Base-by-base conservation (phyloP, 2,888 invertebrate genomes). In the Sphecodes monilicornis region DNA sequence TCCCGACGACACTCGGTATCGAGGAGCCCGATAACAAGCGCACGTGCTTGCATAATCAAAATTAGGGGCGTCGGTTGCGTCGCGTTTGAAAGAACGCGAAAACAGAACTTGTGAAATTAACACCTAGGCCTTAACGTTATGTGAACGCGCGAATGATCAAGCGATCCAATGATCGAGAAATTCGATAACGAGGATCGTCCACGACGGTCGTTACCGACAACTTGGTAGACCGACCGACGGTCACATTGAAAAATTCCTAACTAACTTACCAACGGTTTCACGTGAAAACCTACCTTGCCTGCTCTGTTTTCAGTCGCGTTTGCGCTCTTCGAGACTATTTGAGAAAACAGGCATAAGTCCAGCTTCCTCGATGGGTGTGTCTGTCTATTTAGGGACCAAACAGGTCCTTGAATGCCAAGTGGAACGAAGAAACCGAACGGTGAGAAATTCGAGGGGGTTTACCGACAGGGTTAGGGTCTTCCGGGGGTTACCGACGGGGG, bases 91-190 rank as follows among this genome's bases (percentile, higher is more conserved):
- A n/a, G 22, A 6, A 6, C 39, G 16, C 36, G 32, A 77, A 71
- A 73, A 46, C 13, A 75, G 46, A 70, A 82, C n/a, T 76, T 57
- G 54, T 78, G 68, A 76, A 39, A 70, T 68, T 78, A 82, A 86
- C 77, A 86, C 81, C 82, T 89, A 89, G 88, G 82, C 86, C 84
- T 82, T 76, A 78, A 69, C 78, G n/a, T 85, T 84, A 78, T 41
- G 32, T 36, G 41, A 88, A 71, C 80, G 50, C 69, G 74, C 57
- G 54, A 74, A 76, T 26, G 16, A 78, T 68, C 46, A 4, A n/a
- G n/a, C n/a, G n/a, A n/a, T n/a, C n/a, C n/a, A 46, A 50, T 1
- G 22, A 50, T 57, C 13, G 54, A 60, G 26, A 60, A 66, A 76
- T 66, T 64, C 71, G 60, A 54, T 64, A 13, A 32, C 71, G 46